Evolutionary conservation across 1,140 invertebrate species (phyloP), one percentile per base, ranked within the genome.

Genomic region (Hypothenemus hampei): DNA sequence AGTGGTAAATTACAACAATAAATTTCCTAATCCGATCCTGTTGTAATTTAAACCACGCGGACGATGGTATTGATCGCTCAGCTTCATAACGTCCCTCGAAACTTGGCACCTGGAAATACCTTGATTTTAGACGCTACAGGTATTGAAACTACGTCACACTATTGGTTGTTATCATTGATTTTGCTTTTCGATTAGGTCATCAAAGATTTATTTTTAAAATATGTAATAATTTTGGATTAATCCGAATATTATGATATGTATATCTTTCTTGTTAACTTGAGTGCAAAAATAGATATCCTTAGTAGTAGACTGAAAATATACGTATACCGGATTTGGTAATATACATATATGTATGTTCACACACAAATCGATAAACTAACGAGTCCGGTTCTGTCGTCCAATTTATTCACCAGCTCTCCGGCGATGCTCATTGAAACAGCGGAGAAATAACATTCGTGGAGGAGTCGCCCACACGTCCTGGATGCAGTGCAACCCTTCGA

Each of bases 381-480:
- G 26, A 23, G 40, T 21, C 40, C 40, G 40, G 8, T 23, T 21
- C 40, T 43, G 40, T 8, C 18, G 3, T 6, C 18, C 23, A 21
- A 11, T 23, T 22, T 11, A 43, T 43, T 23, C 40, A 43, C 19
- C 19, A 43, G 40, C 40, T 43, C n/a, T n/a, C 40, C 22, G 21
- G 19, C 11, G 40, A 43, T 43, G 40, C 21, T 16, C 40, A 43
- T 43, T 43, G 40, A 43, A 43, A 43, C 40, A 23, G 40, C 40
- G 22, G 40, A 21, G 13, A 31, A n/a, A 43, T 11, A 21, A 18
- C 21, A 39, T 39, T 39, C 18, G 36, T 18, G 36, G 36, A 39
- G 36, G 36, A 39, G 40, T 43, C 40, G 40, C 40, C 40, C 18
- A 43, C 40, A 21, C 18, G 18, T 15, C 18, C 35, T 37, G 10